A percentile compares a stretch with the other conserved stretches of the same genome.
These are phyloP conservation scores for Eupithecia tripunctaria DNA, from an alignment of 2,888 invertebrate species.

Conservation along the genomic window DNA sequence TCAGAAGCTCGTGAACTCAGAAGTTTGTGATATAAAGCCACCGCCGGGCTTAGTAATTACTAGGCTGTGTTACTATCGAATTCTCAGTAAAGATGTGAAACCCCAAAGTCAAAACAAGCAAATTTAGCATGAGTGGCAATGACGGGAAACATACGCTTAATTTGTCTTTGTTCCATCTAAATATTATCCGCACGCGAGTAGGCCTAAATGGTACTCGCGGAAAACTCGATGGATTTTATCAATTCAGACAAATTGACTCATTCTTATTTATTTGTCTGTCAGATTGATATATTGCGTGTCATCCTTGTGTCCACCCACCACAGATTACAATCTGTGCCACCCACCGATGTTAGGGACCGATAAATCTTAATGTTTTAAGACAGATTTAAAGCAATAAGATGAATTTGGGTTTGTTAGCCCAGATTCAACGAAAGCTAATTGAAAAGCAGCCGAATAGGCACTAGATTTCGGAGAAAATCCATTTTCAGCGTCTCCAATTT, in stretches of 20 bases:
- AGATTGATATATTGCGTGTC: constrained; percentile 40
- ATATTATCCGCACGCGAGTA: constrained; percentile 20
- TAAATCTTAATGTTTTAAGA: constrained; percentile 41
- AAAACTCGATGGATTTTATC: constrained; percentile 28
- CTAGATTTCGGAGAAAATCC: constrained; percentile 27
- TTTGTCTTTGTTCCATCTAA: background rate
- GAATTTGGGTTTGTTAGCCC: constrained; percentile 36
- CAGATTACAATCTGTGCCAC: no score
- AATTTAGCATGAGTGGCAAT: background rate
- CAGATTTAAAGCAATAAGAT: constrained; percentile 26
- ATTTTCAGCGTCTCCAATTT: constrained; percentile 31
- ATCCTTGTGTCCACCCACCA: constrained; percentile 31
- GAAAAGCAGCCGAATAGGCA: constrained; percentile 27
- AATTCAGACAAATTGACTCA: constrained; percentile 38
- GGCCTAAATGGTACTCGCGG: constrained; percentile 11
- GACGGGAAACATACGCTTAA: background rate
- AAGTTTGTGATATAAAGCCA: background rate
- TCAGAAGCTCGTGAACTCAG: background rate
- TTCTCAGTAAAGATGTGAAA: background rate
- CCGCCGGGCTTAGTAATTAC: background rate
- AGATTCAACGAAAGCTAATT: constrained; percentile 35
- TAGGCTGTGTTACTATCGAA: background rate
- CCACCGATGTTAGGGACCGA: constrained; percentile 29
- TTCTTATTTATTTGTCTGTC: constrained; percentile 40
- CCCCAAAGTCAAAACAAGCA: background rate